A percentile compares a stretch with the other conserved stretches of the same genome.
Conservation (phyloP, 2,888 invertebrate species). For the Nephrocerus scutellatus region DNA sequence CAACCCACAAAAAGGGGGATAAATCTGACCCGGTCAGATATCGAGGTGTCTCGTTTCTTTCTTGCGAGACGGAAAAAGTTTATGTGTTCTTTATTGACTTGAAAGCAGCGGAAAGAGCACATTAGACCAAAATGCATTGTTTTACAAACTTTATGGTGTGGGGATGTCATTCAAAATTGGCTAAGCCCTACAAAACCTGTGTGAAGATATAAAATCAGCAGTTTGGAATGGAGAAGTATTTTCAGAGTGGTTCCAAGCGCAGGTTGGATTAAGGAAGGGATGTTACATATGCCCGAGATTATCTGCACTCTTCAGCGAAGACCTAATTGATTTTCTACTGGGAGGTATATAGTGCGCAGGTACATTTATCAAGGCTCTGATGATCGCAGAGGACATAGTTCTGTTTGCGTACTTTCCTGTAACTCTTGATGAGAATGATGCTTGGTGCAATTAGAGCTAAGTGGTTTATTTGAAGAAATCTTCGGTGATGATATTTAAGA, state of each 20-base stretch:
- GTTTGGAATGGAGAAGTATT: too few relatives aligned
- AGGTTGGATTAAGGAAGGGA: slow-evolving; percentile 2
- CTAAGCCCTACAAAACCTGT: too few relatives aligned
- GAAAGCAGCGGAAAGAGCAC: background rate
- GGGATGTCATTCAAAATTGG: too few relatives aligned
- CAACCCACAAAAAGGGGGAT: too few relatives aligned
- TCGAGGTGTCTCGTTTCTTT: background rate
- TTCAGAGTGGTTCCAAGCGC: background rate
- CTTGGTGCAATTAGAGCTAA: too few relatives aligned
- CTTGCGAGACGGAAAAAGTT: background rate
- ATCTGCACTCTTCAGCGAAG: background rate
- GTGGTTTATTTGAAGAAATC: too few relatives aligned
- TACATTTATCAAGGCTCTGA: background rate
- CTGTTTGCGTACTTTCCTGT: background rate
- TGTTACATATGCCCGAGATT: background rate
- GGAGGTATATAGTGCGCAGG: background rate
- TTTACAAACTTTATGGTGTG: too few relatives aligned
- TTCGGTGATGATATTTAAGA: too few relatives aligned
- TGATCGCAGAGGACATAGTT: background rate
- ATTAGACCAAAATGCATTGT: background rate
- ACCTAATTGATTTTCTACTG: background rate
- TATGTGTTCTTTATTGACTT: slow-evolving; percentile 6
- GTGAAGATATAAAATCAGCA: too few relatives aligned
- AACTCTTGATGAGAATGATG: too few relatives aligned
- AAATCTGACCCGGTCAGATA: background rate